These are phyloP conservation scores for Neotragus pygmaeus DNA, from an alignment of 2,113 vertebrate genomes.

Conservation along the genomic window DNA sequence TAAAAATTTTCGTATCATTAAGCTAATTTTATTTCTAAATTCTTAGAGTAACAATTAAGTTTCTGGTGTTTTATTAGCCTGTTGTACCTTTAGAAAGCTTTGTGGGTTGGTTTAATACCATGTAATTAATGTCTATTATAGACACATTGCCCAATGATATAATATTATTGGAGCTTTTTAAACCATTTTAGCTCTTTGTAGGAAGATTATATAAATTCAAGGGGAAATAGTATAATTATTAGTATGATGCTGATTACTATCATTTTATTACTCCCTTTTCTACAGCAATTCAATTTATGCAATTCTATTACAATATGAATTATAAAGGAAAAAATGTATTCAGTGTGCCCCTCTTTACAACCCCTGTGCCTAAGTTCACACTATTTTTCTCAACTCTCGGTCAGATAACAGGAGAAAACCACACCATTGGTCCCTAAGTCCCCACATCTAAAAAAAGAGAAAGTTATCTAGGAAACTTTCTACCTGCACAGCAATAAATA, in stretches of 20 bases:
- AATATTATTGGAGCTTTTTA: conserved; percentile 51
- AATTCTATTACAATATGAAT: conserved; percentile 33
- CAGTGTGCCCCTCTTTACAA: background rate
- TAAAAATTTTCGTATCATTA: conserved; percentile 43
- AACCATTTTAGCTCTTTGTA: conserved; percentile 42
- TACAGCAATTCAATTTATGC: conserved; percentile 15
- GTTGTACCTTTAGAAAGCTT: conserved; percentile 60
- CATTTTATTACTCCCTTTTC: conserved; percentile 41
- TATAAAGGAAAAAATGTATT: conserved; percentile 17
- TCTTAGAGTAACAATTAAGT: conserved; percentile 52
- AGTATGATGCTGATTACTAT: conserved; percentile 47
- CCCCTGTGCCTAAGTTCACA: background rate
- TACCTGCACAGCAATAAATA: background rate
- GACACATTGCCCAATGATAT: conserved; percentile 32
- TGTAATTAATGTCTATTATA: conserved; percentile 65
- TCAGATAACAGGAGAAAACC: background rate
- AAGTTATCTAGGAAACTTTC: background rate
- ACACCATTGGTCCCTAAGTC: background rate
- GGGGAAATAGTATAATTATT: conserved; percentile 41
- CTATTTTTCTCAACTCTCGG: background rate
- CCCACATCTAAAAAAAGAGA: background rate
- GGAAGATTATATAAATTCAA: conserved; percentile 49
- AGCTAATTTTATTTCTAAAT: conserved; percentile 57
- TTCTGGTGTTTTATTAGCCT: conserved; percentile 52
- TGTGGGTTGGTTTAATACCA: conserved; percentile 49